phyloP scores from a whole-genome alignment of 2,113 vertebrate genomes.

The Agelaius phoeniceus region DNA sequence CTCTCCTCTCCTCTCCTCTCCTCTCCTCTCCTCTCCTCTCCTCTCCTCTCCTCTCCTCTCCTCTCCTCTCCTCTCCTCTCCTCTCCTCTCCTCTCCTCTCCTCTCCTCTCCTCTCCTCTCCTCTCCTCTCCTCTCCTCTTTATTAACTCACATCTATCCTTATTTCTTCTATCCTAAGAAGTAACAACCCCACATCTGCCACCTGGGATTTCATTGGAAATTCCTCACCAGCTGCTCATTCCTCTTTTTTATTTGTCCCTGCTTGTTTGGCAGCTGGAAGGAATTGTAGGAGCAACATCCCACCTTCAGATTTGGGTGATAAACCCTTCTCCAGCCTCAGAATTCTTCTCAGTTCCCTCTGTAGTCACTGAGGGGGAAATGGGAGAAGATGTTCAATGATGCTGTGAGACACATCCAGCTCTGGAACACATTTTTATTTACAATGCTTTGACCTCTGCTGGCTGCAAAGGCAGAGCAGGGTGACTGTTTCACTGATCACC shows the following conservation, averaged over 20 bases:
- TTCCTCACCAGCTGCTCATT: not conserved
- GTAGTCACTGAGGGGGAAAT: not conserved
- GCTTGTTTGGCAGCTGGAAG: not conserved
- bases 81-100: not conserved
- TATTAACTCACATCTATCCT: not conserved
- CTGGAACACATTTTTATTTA: not conserved
- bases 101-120: not conserved
- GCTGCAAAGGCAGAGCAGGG: not conserved
- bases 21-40: not conserved
- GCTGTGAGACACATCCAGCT: accelerated
- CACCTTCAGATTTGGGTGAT: accelerated
- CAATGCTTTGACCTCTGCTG: not conserved
- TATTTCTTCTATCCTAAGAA: not conserved
- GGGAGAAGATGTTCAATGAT: not conserved
- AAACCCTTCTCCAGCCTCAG: not conserved
- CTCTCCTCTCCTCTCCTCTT: too few species aligned
- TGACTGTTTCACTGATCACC: not conserved
- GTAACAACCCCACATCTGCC: accelerated
- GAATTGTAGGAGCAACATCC: not conserved
- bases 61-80: too few species aligned
- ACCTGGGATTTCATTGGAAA: accelerated
- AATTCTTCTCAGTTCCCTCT: not conserved
- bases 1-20: not conserved
- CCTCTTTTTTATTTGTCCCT: too few species aligned
- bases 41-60: too few species aligned